Evolutionary conservation across 2,113 vertebrate genomes (phyloP), one percentile per base, ranked within the genome.

Genomic region (Melanerpes aurifrons): DNA sequence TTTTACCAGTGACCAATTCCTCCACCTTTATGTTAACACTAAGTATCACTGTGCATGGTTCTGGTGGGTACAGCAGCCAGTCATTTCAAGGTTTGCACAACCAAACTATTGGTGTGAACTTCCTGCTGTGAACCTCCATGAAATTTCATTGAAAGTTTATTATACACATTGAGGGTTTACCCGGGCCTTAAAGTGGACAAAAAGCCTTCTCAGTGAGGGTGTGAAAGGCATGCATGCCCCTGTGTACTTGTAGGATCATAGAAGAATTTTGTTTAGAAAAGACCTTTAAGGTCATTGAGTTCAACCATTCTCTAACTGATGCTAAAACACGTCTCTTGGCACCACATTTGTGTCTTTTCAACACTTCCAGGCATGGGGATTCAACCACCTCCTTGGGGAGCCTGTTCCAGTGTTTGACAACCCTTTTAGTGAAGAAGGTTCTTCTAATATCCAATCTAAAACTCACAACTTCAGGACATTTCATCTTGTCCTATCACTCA

Each of bases 121-220:
- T 37, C 61, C 59, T 28, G 3, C 6, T 0, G 0, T 57, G 56
- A 92, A 54, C 47, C 43, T 71, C 28, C 3, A 6, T 47, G 79
- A 81, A 54, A 78, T 72, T 10, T 62, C 58, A 37, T 4, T 69
- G 16, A 24, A 16, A 25, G 29, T 76, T 80, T 67, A 47, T 67
- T 82, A 31, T 26, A 15, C 4, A 5, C 8, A 9, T 45, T 16
- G 56, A 59, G 32, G 16, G 5, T 53, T 89, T 74, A 31, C 28
- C 9, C 18, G 40, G 19, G 43, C 11, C 31, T 91, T 70, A 59
- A 47, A n/a, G 2, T n/a, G 37, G 26, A 66, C 62, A 72, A 66
- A 93, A 87, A 59, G 13, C 32, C 29, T 71, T 29, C 24, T 15
- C 7, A 11, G 5, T 8, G 64, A 35, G 54, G 58, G 45, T 28